These are phyloP conservation scores for Drosophila ohnishii DNA, from an alignment of 1,140 invertebrate species.

Conservation along the genomic window DNA sequence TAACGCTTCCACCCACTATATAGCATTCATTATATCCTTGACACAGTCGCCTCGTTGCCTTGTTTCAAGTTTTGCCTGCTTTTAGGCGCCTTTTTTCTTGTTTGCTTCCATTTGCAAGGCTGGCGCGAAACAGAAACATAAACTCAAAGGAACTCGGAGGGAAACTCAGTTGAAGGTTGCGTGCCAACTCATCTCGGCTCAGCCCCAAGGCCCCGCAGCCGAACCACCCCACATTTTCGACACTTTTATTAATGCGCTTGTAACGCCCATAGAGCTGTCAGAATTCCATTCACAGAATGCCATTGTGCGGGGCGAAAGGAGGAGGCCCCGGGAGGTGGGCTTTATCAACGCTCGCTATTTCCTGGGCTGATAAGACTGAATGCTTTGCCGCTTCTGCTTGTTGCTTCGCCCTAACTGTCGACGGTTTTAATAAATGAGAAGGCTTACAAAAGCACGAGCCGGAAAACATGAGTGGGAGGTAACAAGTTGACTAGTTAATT, in stretches of 20 bases:
- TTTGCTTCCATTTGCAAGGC: conserved; percentile 55
- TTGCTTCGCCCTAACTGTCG: conserved; percentile 37
- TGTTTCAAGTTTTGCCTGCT: conserved; percentile 55
- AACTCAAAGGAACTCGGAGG: conserved; percentile 20
- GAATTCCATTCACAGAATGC: conserved; percentile 75
- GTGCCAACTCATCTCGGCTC: conserved; percentile 48
- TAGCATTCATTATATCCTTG: conserved; percentile 52
- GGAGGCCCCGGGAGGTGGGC: neutral
- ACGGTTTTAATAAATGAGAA: conserved; percentile 71
- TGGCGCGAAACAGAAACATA: conserved; percentile 42
- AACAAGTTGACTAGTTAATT: conserved; percentile 2
- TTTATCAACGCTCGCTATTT: conserved; percentile 32
- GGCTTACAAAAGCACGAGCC: neutral
- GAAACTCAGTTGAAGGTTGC: conserved; percentile 56
- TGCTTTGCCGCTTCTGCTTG: conserved; percentile 25
- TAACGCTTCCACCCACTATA: neutral
- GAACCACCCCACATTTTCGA: conserved; percentile 56
- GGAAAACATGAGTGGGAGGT: neutral
- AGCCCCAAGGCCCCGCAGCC: neutral
- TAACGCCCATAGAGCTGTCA: conserved; percentile 70
- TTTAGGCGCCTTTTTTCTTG: conserved; percentile 55
- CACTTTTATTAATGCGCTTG: conserved; percentile 79
- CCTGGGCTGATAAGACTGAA: conserved; percentile 43
- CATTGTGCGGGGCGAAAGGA: conserved; percentile 35
- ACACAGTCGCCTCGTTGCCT: conserved; percentile 53